Conservation (phyloP, 2,113 vertebrate species). For the Grammomys dolichurus region DNA sequence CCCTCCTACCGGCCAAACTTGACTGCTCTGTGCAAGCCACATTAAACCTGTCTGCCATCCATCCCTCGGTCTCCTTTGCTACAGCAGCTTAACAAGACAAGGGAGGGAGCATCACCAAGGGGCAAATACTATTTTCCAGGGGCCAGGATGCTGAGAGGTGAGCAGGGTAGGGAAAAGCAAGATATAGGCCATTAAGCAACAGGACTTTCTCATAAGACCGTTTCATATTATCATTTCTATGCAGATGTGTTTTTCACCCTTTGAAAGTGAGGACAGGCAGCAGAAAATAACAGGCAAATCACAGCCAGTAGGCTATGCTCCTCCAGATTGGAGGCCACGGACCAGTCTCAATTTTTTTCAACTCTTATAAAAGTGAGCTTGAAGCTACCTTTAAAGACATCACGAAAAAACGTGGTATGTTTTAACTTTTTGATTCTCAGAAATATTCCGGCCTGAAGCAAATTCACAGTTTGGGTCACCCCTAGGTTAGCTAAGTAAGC, state of each 20-base stretch:
- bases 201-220: slow-evolving; percentile 13
- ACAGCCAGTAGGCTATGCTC: neutral
- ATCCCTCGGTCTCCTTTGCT: slow-evolving; percentile 76
- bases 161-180: slow-evolving; percentile 32
- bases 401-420: neutral
- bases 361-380: neutral
- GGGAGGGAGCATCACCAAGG: slow-evolving; percentile 75
- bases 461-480: neutral
- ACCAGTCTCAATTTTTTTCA: neutral
- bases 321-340: neutral
- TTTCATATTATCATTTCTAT: slow-evolving; percentile 69
- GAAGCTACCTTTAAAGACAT: slow-evolving; percentile 44
- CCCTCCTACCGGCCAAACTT: slow-evolving; percentile 83
- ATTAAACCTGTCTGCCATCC: slow-evolving; percentile 86
- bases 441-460: slow-evolving; percentile 14
- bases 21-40: slow-evolving; percentile 82
- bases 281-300: slow-evolving; percentile 44
- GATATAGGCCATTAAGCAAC: slow-evolving; percentile 67
- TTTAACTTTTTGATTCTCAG: neutral
- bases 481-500: neutral
- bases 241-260: slow-evolving; percentile 56
- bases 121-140: slow-evolving; percentile 82
- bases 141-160: neutral
- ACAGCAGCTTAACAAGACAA: slow-evolving; percentile 84
- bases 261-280: slow-evolving; percentile 27